Percentiles rank a stretch among this genome's conserved stretches.
Conservation (phyloP, 2,113 vertebrate genomes). For the Passer domesticus region DNA sequence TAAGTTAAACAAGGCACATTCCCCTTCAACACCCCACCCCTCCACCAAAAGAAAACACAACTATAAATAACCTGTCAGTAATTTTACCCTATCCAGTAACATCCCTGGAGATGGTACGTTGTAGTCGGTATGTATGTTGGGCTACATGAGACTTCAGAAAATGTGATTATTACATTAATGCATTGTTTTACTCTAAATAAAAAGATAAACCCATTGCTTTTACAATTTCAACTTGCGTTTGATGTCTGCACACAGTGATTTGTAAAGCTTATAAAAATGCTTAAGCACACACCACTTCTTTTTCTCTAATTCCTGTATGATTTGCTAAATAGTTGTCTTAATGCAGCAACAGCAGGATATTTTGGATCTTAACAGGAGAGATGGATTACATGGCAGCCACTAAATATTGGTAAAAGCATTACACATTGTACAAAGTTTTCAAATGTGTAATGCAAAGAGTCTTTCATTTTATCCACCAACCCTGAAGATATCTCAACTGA, state of each 20-base stretch:
- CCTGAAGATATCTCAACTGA: neutral
- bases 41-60: neutral
- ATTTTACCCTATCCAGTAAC: neutral
- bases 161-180: neutral
- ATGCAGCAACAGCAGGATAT: neutral
- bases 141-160: neutral
- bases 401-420: neutral
- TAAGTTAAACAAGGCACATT: neutral
- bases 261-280: neutral
- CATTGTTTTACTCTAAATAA: neutral
- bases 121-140: neutral
- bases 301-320: neutral
- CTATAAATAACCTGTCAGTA: neutral
- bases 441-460: neutral
- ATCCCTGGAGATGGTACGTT: neutral
- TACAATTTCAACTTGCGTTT: neutral
- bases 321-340: neutral
- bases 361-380: neutral
- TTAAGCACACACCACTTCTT: neutral
- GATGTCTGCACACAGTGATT: neutral
- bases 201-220: neutral
- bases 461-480: neutral
- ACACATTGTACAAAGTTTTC: neutral
- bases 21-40: rapidly evolving
- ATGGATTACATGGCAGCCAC: neutral